Percentiles rank a stretch among this genome's conserved stretches.
phyloP scores from a whole-genome alignment of 2,113 vertebrate species.

The Stomatorhinus ivindoensis region DNA sequence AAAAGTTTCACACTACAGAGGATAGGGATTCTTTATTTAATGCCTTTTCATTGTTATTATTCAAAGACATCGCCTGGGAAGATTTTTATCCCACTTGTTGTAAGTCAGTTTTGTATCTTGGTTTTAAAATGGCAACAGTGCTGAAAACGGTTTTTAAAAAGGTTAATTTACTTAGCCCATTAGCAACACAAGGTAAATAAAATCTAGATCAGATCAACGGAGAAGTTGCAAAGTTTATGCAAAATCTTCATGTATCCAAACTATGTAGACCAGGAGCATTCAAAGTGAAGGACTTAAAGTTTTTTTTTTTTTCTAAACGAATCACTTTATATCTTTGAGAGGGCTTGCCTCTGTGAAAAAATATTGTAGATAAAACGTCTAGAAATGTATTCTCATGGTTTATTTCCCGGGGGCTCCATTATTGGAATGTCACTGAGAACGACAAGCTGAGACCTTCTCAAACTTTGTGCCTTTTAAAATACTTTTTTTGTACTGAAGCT shows the following conservation, averaged over 20 bases:
- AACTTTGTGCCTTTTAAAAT: not conserved
- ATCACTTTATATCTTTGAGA: not conserved
- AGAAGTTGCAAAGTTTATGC: not conserved
- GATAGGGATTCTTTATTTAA: not conserved
- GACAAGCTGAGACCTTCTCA: not conserved
- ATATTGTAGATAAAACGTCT: not conserved
- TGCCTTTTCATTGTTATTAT: not conserved
- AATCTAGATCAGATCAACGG: not conserved
- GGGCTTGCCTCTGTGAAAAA: not conserved
- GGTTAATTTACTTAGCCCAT: not conserved
- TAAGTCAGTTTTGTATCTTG: not conserved
- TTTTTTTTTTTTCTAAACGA: not conserved
- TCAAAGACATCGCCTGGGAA: not conserved
- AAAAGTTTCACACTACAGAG: not conserved
- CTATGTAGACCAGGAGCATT: not conserved
- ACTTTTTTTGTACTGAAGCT: not conserved
- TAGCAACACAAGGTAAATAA: not conserved
- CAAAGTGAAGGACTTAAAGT: not conserved
- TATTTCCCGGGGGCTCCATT: not conserved
- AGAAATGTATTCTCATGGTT: not conserved
- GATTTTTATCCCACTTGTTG: not conserved
- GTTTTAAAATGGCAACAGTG: not conserved
- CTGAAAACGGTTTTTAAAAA: not conserved
- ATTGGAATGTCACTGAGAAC: not conserved
- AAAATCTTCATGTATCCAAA: not conserved